Conservation (phyloP, 2,797 vertebrate species). For the Helostoma temminkii region DNA sequence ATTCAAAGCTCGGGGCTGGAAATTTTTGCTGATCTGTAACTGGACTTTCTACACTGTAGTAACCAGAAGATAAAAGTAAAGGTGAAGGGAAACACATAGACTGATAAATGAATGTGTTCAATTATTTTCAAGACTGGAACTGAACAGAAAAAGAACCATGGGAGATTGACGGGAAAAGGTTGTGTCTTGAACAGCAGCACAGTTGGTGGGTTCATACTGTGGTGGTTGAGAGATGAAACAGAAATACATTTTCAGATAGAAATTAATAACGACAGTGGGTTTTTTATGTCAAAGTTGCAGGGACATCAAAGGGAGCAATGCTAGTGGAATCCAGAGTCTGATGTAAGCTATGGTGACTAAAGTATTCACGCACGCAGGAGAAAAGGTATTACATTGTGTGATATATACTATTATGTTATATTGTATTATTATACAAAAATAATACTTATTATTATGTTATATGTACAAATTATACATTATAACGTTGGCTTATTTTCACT, state of each 20-base stretch:
- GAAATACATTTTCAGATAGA: slow-evolving; percentile 53
- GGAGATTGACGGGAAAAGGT: not conserved
- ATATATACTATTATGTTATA: not conserved
- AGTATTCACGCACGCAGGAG: slow-evolving; percentile 21
- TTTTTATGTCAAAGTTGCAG: slow-evolving; percentile 38
- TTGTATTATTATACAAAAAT: no score
- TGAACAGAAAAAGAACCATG: not conserved
- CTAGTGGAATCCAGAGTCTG: slow-evolving; percentile 8
- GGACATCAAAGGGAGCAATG: slow-evolving; percentile 53
- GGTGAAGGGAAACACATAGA: slow-evolving; percentile 14
- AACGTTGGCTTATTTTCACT: no score
- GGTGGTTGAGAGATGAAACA: slow-evolving; percentile 47
- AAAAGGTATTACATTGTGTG: not conserved
- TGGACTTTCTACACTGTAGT: slow-evolving; percentile 31
- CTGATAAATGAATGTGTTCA: slow-evolving; percentile 29
- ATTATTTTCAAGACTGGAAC: slow-evolving; percentile 31
- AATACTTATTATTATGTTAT: no score
- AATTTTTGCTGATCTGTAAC: slow-evolving; percentile 47
- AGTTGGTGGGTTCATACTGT: slow-evolving; percentile 4
- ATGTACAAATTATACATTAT: no score
- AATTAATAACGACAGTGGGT: slow-evolving; percentile 55
- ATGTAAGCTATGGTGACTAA: slow-evolving; percentile 34
- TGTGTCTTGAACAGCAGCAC: not conserved
- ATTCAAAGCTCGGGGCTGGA: slow-evolving; percentile 25
- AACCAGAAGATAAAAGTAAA: slow-evolving; percentile 27